Evolutionary conservation across 30 jellyfish, hydroid and myxozoan genomes (phyloP).

Genomic region (Turritopsis rubra): DNA sequence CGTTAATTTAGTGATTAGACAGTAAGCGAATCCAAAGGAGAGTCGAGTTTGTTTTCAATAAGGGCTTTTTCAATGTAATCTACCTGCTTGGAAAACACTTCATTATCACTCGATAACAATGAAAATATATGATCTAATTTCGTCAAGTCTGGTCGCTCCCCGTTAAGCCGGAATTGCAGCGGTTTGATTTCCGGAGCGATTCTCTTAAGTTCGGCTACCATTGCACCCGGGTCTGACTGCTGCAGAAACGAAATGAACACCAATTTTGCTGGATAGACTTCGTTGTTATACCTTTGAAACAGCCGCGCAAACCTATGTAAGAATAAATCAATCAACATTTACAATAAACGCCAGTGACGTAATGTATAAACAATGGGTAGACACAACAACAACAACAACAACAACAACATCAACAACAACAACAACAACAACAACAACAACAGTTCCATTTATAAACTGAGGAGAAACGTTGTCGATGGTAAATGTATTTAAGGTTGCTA

Average conservation of each 20-base stretch:
- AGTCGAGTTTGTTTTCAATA: not conserved
- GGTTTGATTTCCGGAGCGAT: conserved; percentile 29
- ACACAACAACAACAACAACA: no score
- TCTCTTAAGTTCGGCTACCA: conserved; percentile 8
- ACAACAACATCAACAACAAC: no score
- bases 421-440: no score
- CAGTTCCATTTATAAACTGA: no score
- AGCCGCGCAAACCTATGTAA: conserved; percentile 31
- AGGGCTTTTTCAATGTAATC: conserved; percentile 24
- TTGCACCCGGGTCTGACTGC: not conserved
- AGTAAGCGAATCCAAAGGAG: not conserved
- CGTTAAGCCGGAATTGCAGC: conserved; percentile 31
- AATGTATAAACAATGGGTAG: no score
- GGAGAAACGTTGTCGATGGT: no score
- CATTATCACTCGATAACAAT: conserved; percentile 6
- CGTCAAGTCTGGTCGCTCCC: conserved; percentile 46
- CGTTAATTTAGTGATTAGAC: not conserved
- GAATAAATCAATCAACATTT: not conserved
- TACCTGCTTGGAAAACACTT: conserved; percentile 8
- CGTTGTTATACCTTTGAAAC: conserved; percentile 38
- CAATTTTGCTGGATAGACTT: conserved; percentile 42
- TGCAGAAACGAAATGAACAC: conserved; percentile 38
- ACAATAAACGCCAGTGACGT: no score
- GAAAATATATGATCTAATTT: conserved; percentile 36
- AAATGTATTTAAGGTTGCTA: no score